Evolutionary conservation across 2,797 vertebrate genomes (phyloP), one percentile per base, ranked within the genome.

Genomic region (Ptychadena robeensis): DNA sequence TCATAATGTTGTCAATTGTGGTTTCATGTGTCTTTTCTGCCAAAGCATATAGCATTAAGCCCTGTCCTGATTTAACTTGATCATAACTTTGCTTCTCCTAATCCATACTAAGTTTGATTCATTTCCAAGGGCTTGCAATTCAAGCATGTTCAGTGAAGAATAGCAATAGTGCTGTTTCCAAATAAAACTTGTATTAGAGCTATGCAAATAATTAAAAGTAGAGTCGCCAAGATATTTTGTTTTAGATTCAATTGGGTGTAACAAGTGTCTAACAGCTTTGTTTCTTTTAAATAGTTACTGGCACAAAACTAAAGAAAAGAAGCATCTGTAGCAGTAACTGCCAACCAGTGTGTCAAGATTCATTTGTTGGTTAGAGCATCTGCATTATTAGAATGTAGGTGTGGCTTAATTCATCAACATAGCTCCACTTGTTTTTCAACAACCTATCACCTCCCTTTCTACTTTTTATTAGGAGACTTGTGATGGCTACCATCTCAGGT

Each of bases 1-100:
- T 40, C 25, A 48, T 32, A 66, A 81, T 73, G 53, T 73, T 66
- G 37, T 81, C 30, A 37, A 12, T 73, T 73, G 70, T 73, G 68
- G 59, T 61, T 80, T 48, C 27, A 28, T 38, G 70, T 80, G 38
- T 25, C 61, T 80, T 22, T 32, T 32, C 30, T 65, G 53, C 78
- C 70, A 64, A 80, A n/a, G 9, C 57, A 34, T 72, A 34, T 48
- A 28, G 18, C 14, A 15, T 10, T 53, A 73, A 73, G 31, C 38
- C 4, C 37, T 18, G 1, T 73, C 72, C 40, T 81, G 14, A 14
- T 44, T 48, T 66, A 65, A 66, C 32, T 66, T 64, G 22, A 34
- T 44, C 22, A 12, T 72, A 18, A 65, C 57, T 15, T 72, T 71
- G 57, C 48, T 28, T 64, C 3, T 76, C 18, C 14, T 27, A 44